These are phyloP conservation scores for Melieria crassipennis DNA, from an alignment of 2,888 invertebrate species.

Conservation along the genomic window DNA sequence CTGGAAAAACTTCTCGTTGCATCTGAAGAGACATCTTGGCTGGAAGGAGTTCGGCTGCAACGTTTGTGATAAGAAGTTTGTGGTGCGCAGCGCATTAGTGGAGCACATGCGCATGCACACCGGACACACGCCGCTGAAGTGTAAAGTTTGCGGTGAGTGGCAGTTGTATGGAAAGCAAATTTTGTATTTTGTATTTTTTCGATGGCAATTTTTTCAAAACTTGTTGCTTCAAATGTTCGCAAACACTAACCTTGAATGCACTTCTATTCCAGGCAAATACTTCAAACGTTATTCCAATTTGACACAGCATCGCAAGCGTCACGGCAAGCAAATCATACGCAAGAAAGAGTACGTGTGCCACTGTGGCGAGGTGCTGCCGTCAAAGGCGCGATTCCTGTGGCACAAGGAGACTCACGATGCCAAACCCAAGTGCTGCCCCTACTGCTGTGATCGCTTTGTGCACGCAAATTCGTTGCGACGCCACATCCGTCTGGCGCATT, in stretches of 20 bases:
- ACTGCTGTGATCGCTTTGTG: constrained; percentile 88
- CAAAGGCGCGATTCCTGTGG: constrained; percentile 85
- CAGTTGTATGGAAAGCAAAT: not conserved
- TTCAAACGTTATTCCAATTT: constrained; percentile 87
- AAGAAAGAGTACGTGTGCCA: constrained; percentile 79
- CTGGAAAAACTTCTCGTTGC: constrained; percentile 78
- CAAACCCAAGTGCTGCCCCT: constrained; percentile 83
- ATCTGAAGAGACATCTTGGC: constrained; percentile 82
- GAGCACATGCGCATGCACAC: constrained; percentile 88
- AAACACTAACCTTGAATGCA: not conserved
- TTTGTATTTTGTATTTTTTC: too few species aligned
- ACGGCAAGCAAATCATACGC: constrained; percentile 77
- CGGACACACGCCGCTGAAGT: constrained; percentile 82
- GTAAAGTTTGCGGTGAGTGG: constrained; percentile 75
- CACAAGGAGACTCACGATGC: constrained; percentile 87
- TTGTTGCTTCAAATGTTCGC: too few species aligned
- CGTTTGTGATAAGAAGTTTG: constrained; percentile 83
- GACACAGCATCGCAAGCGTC: constrained; percentile 85
- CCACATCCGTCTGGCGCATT: constrained; percentile 84
- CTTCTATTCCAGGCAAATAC: constrained; percentile 68
- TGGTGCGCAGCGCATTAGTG: constrained; percentile 81
- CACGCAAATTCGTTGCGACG: constrained; percentile 84
- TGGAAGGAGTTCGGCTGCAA: constrained; percentile 79
- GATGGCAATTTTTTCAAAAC: too few species aligned
- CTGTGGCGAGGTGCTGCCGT: constrained; percentile 84